A percentile compares a stretch with the other conserved stretches of the same genome.
phyloP scores from a whole-genome alignment of 2,888 invertebrate species.

The Tenodera sinensis region DNA sequence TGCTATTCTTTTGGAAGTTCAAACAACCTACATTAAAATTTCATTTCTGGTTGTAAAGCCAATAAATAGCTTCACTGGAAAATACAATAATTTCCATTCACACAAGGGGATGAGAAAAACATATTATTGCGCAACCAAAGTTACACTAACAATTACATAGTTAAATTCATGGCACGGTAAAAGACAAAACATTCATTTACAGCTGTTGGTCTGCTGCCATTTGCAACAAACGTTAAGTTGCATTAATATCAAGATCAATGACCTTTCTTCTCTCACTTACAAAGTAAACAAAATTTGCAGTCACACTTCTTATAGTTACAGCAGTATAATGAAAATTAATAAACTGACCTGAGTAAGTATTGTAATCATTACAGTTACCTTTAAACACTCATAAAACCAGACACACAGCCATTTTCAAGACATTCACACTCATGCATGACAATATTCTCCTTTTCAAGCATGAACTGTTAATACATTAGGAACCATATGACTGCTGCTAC shows the following conservation, averaged over 20 bases:
- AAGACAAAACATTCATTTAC: conserved; percentile 17
- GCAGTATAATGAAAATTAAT: conserved; percentile 38
- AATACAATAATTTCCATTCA: not conserved
- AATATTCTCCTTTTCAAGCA: conserved; percentile 34
- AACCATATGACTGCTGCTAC: conserved; percentile 37
- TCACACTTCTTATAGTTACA: conserved; percentile 40
- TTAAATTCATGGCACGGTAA: conserved; percentile 26
- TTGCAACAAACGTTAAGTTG: not conserved
- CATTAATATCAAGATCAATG: not conserved
- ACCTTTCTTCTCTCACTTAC: conserved; percentile 6
- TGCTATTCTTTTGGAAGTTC: conserved; percentile 13
- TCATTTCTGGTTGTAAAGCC: not conserved
- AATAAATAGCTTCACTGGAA: not conserved
- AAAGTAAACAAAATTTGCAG: conserved; percentile 24
- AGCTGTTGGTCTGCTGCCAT: not conserved
- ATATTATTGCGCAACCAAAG: conserved; percentile 7
- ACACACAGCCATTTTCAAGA: conserved; percentile 18
- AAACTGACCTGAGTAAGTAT: conserved; percentile 49
- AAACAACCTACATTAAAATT: conserved; percentile 11
- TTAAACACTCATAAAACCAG: conserved; percentile 36
- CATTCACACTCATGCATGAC: conserved; percentile 18
- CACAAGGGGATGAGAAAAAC: not conserved
- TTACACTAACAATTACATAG: conserved; percentile 15
- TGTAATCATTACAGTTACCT: conserved; percentile 44
- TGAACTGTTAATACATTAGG: conserved; percentile 35